Base-by-base conservation (phyloP, 1,140 invertebrate species). In the Drosophila melanica region DNA sequence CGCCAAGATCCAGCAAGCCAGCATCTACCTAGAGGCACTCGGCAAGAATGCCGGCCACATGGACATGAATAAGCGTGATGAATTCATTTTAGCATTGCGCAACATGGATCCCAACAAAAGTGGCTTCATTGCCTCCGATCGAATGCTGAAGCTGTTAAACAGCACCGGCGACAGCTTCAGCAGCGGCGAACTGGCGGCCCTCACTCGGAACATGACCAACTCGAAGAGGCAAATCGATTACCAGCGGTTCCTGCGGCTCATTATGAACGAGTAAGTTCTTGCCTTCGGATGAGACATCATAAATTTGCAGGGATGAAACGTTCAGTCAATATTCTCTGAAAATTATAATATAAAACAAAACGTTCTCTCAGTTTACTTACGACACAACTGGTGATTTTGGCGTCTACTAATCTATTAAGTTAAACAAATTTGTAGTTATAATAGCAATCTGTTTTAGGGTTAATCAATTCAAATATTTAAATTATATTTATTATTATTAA, bases 1-100 rank as follows among this genome's bases (percentile, higher is more conserved):
- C 7, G 57, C 54, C 8, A 60, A 51, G 7, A 12, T 74, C 10
- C 30, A 14, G 1, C 73, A 84, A 51, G 60, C 35, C 4, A 39
- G 20, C 8, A 27, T 67, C 8, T 84, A 85, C 54, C 23, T 84
- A 4, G 35, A 77, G 45, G 73, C 81, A 0, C 39, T 85, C 12
- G 81, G 81, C 6, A 69, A 65, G 18, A 80, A 84, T 44, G 77
- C 81, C 30, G 27, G 63, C 11, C 67, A 77, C 35, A 71, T 72
- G 68, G 73, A 75, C 18, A 66, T 75, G 68, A 6, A 10, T 8
- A 72, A 66, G 9, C 68, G 68, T 4, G 73, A 75, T 14, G 73
- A 60, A 0, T 72, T 84, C 20, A 84, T 84, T 2, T 44, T 48
- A 12, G 57, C 60, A 0, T 11, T 75, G n/a, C 68, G 68, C 2